Evolutionary conservation across 1,140 invertebrate genomes (phyloP), one percentile per base, ranked within the genome.

Genomic region (Conus betulinus): DNA sequence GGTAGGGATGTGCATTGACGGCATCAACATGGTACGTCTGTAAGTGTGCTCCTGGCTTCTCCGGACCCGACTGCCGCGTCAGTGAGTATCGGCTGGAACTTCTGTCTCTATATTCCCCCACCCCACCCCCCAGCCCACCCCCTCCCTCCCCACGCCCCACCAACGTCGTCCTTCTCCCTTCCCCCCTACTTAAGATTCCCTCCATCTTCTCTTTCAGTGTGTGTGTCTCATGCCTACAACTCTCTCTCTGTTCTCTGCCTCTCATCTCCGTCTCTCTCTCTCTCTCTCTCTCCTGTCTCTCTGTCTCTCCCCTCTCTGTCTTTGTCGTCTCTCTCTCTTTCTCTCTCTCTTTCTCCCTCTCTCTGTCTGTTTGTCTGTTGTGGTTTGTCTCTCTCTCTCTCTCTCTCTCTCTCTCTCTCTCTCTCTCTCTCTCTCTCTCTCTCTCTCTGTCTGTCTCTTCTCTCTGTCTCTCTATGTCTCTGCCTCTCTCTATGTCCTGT

Each of bases 41-140:
- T 91, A 96, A 98, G 91, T 98, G 98, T 94, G 96, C 97, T 15
- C 91, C 96, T 90, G 96, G 98, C 90, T 97, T 98, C 96, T 96
- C 93, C 96, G 95, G 95, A 25, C 95, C 95, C n/a, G 94, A 95
- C 82, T 96, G 96, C 89, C 90, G 95, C 87, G 94, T 96, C 87
- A 94, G 94, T 95, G 91, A 94, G 94, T 94, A 85, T 20, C 27
- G 63, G 2, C 11, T 27, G 25, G 27, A 25, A 15, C 15, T 2
- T 2, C 74, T 5, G 1, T 78, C 27, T 78, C 74, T 5, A 15
- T n/a, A n/a, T 27, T 20, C 27, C 74, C n/a, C 74, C 74, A 2
- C 25, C 74, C 74, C 74, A 1, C 74, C 39, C 39, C 39, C 39
- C 39, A 39, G 39, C 39, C 39, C 39, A 1, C 39, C 39, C 39